Percentiles rank a stretch among this genome's conserved stretches.
Evolutionary conservation across 2,888 invertebrate species (phyloP).

Genomic region (Macrophya annulata): DNA sequence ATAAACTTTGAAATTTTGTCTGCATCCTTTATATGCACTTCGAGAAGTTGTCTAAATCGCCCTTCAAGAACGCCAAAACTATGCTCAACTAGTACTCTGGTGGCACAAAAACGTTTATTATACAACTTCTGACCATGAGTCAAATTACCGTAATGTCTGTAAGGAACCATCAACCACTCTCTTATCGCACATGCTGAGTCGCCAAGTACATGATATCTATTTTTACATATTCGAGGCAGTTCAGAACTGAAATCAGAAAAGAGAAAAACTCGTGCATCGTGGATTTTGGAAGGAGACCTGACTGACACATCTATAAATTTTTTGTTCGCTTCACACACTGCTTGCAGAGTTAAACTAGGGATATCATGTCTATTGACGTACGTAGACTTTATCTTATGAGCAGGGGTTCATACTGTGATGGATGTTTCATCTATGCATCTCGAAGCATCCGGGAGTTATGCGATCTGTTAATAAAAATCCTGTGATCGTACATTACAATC

Average conservation of each 20-base stretch:
- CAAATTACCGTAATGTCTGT: constrained; percentile 67
- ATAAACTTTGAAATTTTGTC: constrained; percentile 19
- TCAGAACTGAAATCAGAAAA: constrained; percentile 60
- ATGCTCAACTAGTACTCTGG: constrained; percentile 61
- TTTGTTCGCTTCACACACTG: constrained; percentile 68
- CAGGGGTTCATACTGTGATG: constrained; percentile 30
- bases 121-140: constrained; percentile 64
- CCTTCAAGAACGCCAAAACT: background rate
- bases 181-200: constrained; percentile 68
- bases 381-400: constrained; percentile 53
- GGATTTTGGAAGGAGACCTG: constrained; percentile 69
- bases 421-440: constrained; percentile 54
- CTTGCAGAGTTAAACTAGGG: constrained; percentile 67
- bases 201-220: constrained; percentile 66
- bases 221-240: background rate
- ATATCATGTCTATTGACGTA: constrained; percentile 57
- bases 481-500: background rate
- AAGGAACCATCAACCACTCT: constrained; percentile 67
- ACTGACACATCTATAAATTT: constrained; percentile 69
- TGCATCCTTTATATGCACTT: constrained; percentile 10
- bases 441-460: constrained; percentile 45
- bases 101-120: constrained; percentile 52
- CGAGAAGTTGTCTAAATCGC: constrained; percentile 8
- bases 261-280: constrained; percentile 67
- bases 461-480: background rate